A percentile compares a stretch with the other conserved stretches of the same genome.
Conservation (phyloP, 2,113 vertebrate genomes). For the Centropus bengalensis region DNA sequence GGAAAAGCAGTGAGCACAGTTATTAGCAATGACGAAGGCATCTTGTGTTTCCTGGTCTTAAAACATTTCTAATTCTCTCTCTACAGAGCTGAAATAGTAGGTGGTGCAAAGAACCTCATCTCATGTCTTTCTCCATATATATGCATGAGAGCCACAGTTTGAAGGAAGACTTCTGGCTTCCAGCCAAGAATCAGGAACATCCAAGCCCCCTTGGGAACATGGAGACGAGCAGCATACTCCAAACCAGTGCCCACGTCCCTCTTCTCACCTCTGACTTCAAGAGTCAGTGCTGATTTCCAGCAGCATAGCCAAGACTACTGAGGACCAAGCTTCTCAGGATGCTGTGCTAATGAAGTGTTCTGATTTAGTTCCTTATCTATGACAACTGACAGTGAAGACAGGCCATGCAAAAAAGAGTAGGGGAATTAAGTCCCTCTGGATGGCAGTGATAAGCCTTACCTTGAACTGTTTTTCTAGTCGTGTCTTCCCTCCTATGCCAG, state of each 20-base stretch:
- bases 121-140: not conserved
- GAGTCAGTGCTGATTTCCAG: not conserved
- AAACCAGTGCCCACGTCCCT: not conserved
- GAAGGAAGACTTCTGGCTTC: not conserved
- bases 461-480: constrained; percentile 92
- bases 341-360: not conserved
- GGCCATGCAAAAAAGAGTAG: not conserved
- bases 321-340: not conserved
- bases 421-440: not conserved
- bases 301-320: not conserved
- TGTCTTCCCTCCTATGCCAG: constrained; percentile 84
- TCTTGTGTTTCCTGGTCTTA: not conserved
- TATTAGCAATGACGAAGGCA: not conserved
- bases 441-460: constrained; percentile 69
- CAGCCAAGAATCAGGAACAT: not conserved
- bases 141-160: not conserved
- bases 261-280: not conserved
- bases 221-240: not conserved
- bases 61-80: not conserved
- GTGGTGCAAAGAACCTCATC: not conserved
- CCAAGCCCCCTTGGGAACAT: not conserved
- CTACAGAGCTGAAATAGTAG: not conserved
- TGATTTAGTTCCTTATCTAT: not conserved
- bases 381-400: not conserved
- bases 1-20: not conserved